Evolutionary conservation across 2,797 vertebrate species (phyloP).

Genomic region (Xerus rutilus): DNA sequence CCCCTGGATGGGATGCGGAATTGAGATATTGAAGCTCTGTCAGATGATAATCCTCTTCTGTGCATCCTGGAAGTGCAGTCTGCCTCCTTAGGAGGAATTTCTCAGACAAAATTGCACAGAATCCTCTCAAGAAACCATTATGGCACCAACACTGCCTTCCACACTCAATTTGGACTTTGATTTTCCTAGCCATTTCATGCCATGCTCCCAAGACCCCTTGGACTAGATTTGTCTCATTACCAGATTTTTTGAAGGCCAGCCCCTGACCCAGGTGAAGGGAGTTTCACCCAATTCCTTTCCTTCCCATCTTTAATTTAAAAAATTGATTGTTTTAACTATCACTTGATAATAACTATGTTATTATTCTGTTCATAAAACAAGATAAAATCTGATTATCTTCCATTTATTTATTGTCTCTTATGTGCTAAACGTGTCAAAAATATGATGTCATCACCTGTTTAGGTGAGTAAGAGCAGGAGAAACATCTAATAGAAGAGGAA

Average conservation of each 20-base stretch:
- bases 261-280: neutral
- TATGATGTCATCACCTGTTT: neutral
- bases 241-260: conserved; percentile 29
- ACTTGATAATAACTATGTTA: neutral
- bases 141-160: neutral
- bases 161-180: neutral
- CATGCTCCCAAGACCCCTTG: neutral
- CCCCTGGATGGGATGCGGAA: conserved; percentile 72
- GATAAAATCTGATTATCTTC: neutral
- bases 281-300: neutral
- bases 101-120: conserved; percentile 54
- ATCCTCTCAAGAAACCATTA: neutral
- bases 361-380: neutral
- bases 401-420: neutral
- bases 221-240: conserved; percentile 11
- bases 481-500: neutral
- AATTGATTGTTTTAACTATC: conserved; percentile 9
- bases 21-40: conserved; percentile 86
- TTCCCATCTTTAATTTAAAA: neutral
- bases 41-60: conserved; percentile 82
- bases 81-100: conserved; percentile 69
- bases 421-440: neutral
- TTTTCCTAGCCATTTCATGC: conserved; percentile 32
- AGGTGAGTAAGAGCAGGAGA: neutral
- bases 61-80: conserved; percentile 77